Evolutionary conservation across 2,888 invertebrate species (phyloP).

Genomic region (Oscheius onirici): DNA sequence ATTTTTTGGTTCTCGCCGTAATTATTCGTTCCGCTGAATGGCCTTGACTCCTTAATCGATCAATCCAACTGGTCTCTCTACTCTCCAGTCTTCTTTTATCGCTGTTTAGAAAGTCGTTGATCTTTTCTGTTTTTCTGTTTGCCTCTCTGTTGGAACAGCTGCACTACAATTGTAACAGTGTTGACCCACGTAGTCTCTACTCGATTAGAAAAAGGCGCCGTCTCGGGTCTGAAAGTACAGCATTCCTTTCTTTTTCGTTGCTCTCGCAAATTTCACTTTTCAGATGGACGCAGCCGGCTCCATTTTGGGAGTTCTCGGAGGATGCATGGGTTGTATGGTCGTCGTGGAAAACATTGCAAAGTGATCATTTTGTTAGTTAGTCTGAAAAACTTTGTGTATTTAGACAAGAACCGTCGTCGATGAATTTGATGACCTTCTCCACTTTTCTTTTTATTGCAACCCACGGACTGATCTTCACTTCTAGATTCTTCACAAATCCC

Average conservation of each 20-base stretch:
- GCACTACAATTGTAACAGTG: not conserved
- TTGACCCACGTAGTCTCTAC: not conserved
- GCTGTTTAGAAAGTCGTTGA: not conserved
- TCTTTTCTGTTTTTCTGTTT: not conserved
- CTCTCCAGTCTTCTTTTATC: not conserved
- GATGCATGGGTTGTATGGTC: constrained; percentile 71
- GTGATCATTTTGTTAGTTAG: constrained; percentile 40
- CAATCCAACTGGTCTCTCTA: not conserved
- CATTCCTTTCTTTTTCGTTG: not conserved
- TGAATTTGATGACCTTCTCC: constrained; percentile 92
- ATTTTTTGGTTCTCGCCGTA: not conserved
- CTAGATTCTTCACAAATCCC: constrained; percentile 83
- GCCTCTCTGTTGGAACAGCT: not conserved
- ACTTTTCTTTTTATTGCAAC: constrained; percentile 91
- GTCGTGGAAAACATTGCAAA: constrained; percentile 70
- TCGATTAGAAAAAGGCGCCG: not conserved
- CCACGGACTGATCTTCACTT: constrained; percentile 84
- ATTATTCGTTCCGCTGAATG: not conserved
- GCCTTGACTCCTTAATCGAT: not conserved
- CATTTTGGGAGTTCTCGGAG: constrained; percentile 53
- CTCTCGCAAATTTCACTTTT: not conserved
- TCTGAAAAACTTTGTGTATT: constrained; percentile 12
- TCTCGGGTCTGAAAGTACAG: not conserved
- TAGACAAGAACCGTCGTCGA: constrained; percentile 88
- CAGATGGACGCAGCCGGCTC: constrained; percentile 17